Evolutionary conservation across 1,140 invertebrate genomes (phyloP).

Genomic region (Brachionus rubens): DNA sequence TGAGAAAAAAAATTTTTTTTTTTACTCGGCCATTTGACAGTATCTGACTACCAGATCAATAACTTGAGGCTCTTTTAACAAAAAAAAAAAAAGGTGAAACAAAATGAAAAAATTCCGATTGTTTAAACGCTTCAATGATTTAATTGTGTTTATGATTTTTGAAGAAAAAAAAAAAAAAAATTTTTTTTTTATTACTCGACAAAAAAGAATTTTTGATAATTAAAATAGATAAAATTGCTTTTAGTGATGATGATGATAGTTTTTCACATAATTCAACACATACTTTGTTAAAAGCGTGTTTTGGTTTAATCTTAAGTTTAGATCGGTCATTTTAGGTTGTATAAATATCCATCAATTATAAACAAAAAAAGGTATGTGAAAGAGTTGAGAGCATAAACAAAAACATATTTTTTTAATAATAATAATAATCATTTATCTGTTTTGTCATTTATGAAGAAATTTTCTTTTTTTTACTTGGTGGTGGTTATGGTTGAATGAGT

Average conservation of each 20-base stretch:
- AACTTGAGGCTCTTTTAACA: neutral
- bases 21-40: neutral
- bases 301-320: constrained; percentile 27
- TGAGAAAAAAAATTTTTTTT: constrained; percentile 13
- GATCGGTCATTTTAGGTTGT: constrained; percentile 37
- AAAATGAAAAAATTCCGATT: constrained; percentile 31
- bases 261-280: constrained; percentile 6
- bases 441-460: no score
- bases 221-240: constrained; percentile 41
- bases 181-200: constrained; percentile 3
- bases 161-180: neutral
- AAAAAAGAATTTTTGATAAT: no score
- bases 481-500: constrained; percentile 24
- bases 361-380: no score
- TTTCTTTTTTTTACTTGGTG: no score
- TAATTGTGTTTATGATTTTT: constrained; percentile 25
- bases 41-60: constrained; percentile 16
- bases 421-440: no score
- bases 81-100: neutral
- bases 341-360: constrained; percentile 33
- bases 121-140: neutral
- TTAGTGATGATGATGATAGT: constrained; percentile 7
- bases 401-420: no score
- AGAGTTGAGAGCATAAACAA: no score
- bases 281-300: neutral